Evolutionary conservation across 2,113 vertebrate genomes (phyloP).

Genomic region (Carlito syrichta): DNA sequence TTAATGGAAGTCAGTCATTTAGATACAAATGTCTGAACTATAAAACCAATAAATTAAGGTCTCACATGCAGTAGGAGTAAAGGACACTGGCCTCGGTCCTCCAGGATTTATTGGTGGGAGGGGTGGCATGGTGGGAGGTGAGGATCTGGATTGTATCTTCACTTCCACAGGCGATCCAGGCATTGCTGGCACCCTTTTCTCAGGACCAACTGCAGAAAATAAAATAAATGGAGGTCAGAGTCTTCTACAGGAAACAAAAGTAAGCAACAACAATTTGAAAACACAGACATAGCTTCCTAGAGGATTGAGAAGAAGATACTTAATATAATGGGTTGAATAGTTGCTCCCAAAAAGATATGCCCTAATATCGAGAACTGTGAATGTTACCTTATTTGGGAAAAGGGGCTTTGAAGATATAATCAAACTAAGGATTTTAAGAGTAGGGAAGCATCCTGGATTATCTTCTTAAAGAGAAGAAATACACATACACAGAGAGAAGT

Average conservation of each 20-base stretch:
- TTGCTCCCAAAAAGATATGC: neutral
- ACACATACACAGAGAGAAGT: neutral
- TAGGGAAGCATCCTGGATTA: neutral
- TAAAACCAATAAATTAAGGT: slow-evolving; percentile 26
- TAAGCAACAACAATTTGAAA: slow-evolving; percentile 19
- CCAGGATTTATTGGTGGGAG: slow-evolving; percentile 94
- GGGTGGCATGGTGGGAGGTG: slow-evolving; percentile 94
- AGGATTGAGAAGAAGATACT: neutral
- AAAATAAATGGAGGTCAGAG: slow-evolving; percentile 47
- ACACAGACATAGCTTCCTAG: slow-evolving; percentile 7
- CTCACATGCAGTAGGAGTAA: slow-evolving; percentile 95
- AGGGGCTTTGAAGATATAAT: neutral
- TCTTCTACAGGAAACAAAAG: slow-evolving; percentile 14
- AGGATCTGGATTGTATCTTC: slow-evolving; percentile 96
- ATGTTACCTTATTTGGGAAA: neutral
- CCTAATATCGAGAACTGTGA: neutral
- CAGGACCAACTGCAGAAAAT: slow-evolving; percentile 89
- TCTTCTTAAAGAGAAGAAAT: neutral
- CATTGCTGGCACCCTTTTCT: slow-evolving; percentile 97
- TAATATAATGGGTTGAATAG: neutral
- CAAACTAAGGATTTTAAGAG: neutral
- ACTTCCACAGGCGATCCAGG: slow-evolving; percentile 98
- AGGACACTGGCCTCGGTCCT: slow-evolving; percentile 92
- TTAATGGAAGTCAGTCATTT: neutral
- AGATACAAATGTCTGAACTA: slow-evolving; percentile 20